A percentile compares a stretch with the other conserved stretches of the same genome.
These are phyloP conservation scores for Apogon hyalosoma DNA, from an alignment of 2,797 vertebrate genomes.

Conservation along the genomic window DNA sequence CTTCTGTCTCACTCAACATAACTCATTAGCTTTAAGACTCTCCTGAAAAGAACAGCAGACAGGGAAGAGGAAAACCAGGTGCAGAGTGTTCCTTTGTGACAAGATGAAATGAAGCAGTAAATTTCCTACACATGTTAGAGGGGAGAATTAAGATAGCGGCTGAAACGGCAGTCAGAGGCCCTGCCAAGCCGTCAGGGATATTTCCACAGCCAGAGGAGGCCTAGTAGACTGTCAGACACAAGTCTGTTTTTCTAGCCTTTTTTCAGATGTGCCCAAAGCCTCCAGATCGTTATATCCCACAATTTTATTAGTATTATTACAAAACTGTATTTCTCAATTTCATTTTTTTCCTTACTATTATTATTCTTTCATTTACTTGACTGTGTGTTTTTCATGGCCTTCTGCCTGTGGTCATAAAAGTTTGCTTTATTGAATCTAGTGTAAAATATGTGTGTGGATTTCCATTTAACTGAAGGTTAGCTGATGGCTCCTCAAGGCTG, in stretches of 20 bases:
- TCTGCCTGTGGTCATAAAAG: constrained; percentile 71
- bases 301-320: constrained; percentile 76
- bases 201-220: constrained; percentile 72
- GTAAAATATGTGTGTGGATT: constrained; percentile 66
- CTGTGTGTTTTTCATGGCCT: constrained; percentile 74
- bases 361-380: constrained; percentile 78
- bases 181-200: constrained; percentile 70
- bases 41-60: constrained; percentile 44
- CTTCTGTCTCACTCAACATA: constrained; percentile 66
- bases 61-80: constrained; percentile 68
- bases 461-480: constrained; percentile 48
- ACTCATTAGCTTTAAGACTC: constrained; percentile 71
- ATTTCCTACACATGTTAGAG: constrained; percentile 82
- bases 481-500: constrained; percentile 44
- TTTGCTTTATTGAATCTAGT: constrained; percentile 75
- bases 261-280: constrained; percentile 61
- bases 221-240: constrained; percentile 60
- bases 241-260: constrained; percentile 69
- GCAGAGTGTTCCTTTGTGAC: constrained; percentile 75
- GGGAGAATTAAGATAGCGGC: constrained; percentile 78
- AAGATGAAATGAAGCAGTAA: constrained; percentile 80
- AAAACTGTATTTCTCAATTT: constrained; percentile 78
- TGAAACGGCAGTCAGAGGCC: constrained; percentile 64
- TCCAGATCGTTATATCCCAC: constrained; percentile 70
- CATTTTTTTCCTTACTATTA: constrained; percentile 58